Conservation (phyloP, 2,113 vertebrate species). For the Syrmaticus mikado region DNA sequence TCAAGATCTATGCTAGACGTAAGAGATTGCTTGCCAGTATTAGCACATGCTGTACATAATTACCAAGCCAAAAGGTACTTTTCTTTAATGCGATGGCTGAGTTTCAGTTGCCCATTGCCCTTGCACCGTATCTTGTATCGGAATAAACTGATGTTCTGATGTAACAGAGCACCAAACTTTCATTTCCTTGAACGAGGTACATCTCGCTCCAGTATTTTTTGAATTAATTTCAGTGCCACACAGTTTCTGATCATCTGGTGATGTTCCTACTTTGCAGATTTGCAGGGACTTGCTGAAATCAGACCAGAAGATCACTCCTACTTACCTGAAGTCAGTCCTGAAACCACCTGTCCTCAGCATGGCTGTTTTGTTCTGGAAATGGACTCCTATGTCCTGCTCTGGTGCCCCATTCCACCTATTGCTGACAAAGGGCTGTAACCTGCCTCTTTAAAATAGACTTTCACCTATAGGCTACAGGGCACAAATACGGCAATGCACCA, state of each 20-base stretch:
- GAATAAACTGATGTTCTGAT: background rate
- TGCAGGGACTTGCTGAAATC: background rate
- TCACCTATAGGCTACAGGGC: background rate
- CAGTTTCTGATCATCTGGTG: background rate
- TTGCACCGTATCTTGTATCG: background rate
- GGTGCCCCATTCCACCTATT: fast-evolving
- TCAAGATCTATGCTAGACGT: background rate
- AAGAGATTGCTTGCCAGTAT: background rate
- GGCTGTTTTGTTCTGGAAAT: background rate
- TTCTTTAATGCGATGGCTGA: background rate
- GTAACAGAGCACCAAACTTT: background rate
- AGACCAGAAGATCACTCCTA: background rate
- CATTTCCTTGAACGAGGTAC: background rate
- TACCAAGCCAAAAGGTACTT: background rate
- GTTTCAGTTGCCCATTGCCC: background rate
- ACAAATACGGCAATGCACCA: background rate
- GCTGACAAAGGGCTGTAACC: background rate
- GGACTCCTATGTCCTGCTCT: background rate
- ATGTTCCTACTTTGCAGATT: background rate
- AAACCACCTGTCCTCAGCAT: background rate
- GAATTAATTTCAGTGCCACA: background rate
- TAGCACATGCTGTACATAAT: background rate
- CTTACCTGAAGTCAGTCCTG: background rate
- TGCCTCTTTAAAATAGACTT: fast-evolving
- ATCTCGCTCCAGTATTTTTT: background rate